Base-by-base conservation (phyloP, 2,113 vertebrate genomes). In the Rhegmatorhina hoffmannsi region DNA sequence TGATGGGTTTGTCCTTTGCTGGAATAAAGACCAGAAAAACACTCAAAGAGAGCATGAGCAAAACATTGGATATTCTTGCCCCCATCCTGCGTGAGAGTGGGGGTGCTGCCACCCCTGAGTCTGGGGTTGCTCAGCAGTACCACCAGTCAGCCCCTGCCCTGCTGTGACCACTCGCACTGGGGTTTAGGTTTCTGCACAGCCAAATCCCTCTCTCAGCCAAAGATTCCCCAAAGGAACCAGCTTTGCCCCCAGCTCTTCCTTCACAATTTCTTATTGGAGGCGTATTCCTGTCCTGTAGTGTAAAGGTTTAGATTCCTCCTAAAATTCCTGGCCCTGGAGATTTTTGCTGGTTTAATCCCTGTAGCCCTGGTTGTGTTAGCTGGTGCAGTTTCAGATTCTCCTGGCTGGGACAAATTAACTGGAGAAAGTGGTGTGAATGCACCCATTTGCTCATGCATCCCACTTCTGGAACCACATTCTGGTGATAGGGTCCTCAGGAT, bases 91-190 rank as follows among this genome's bases (percentile, higher is more conserved):
- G 15, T 43, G 73, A 46, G 47, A 49, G 29, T 12, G 31, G 59
- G 81, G 46, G 10, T 4, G 18, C 24, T 47, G 33, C 58, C 2
- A 8, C 7, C 25, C 2, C 3, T 17, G 36, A 64, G n/a, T n/a
- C 67, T 63, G 43, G 52, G 56, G 52, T 12, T 59, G 15, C 55
- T 73, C 16, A 1, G 28, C 2, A 5, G 31, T 19, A 17, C 8
- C 62, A 43, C 19, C 14, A 18, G 47, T 23, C 72, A 44, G 23
- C n/a, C n/a, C 25, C 9, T n/a, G 36, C 13, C 44, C 62, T 1
- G 2, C 33, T 3, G 31, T 1, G 1, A 43, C 38, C 1, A 2
- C 72, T 55, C 0, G 0, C 26, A 13, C 1, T 1, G 15, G 50
- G 26, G 26, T 68, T 59, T 38, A 15, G 38, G 18, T 9, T 50